Base-by-base conservation (phyloP, 2,113 vertebrate species). In the Potamarius usumacintae region DNA sequence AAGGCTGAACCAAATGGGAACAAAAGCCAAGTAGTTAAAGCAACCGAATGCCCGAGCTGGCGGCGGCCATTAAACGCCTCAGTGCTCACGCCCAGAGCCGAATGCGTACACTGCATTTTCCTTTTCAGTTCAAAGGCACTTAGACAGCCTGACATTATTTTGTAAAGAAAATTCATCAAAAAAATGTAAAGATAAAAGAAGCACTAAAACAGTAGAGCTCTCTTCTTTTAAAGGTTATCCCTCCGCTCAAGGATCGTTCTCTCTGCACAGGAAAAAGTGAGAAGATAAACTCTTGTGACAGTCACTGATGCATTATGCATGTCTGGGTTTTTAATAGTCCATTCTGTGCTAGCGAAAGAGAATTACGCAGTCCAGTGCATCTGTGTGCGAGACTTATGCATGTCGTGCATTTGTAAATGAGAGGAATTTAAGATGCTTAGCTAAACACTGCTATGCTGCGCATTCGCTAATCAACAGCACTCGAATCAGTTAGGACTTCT, bases 271-370 rank as follows among this genome's bases (percentile, higher is more conserved):
- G 87, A 76, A 87, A 77, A 86, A 86, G 69, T 55, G 78, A 80
- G 80, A 81, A 81, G 84, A 87, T 90, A 90, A 91, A 89, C 86
- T 83, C 89, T 88, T 82, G 82, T 81, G 90, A 90, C 89, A 90
- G 88, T 86, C 84, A 82, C 27, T 52, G 60, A 89, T 90, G 87
- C 90, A 87, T 90, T 89, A 90, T 91, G 88, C 82, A 92, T 89
- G 15, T 22, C 71, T 48, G 62, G 58, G 58, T 85, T 91, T 90
- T 91, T 90, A 86, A 88, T 83, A 88, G 72, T 83, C 83, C 71
- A 25, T 85, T 86, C 86, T 89, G 52, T 82, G 69, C 81, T 80
- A 79, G 60, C 55, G 85, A 63, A 87, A 90, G 50, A 84, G 82
- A 85, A 88, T 90, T 91, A 77, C 80, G 83, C 34, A 84, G 83